Conservation (phyloP, 1,140 invertebrate genomes). For the Diorhabda carinulata region DNA sequence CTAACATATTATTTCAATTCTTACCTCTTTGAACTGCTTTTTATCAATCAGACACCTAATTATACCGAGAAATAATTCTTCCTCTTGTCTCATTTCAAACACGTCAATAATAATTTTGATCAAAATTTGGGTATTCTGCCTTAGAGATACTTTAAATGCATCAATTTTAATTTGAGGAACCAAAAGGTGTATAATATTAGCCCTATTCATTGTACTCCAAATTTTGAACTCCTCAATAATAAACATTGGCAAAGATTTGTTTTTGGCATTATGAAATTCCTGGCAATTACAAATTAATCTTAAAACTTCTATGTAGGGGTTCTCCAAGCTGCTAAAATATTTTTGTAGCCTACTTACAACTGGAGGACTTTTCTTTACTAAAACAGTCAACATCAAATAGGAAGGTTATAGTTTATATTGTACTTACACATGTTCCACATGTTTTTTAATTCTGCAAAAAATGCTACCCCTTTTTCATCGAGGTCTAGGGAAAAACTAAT, state of each 20-base stretch:
- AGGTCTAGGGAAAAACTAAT: conserved; percentile 32
- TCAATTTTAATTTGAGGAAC: conserved; percentile 55
- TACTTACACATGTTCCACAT: conserved; percentile 35
- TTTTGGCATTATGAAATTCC: conserved; percentile 56
- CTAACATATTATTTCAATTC: conserved; percentile 21
- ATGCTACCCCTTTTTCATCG: conserved; percentile 22
- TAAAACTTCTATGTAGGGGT: conserved; percentile 55
- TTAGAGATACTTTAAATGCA: conserved; percentile 57
- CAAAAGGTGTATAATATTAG: conserved; percentile 47
- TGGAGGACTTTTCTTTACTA: conserved; percentile 55
- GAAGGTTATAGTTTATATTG: background rate
- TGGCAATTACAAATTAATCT: conserved; percentile 55
- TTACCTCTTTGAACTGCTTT: conserved; percentile 59
- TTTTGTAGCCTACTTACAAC: conserved; percentile 52
- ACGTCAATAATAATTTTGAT: conserved; percentile 52
- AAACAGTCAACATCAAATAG: conserved; percentile 18
- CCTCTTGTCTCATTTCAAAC: conserved; percentile 54
- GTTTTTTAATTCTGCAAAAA: conserved; percentile 32
- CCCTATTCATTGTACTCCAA: conserved; percentile 46
- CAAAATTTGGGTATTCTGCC: conserved; percentile 53
- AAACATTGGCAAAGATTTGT: conserved; percentile 53
- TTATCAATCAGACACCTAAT: conserved; percentile 52
- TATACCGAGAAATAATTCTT: conserved; percentile 52
- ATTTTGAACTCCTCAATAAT: conserved; percentile 59
- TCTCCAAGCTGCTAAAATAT: conserved; percentile 50